A percentile compares a stretch with the other conserved stretches of the same genome.
These are phyloP conservation scores for Cephus sareptanus DNA, from an alignment of 2,888 invertebrate species.

Conservation along the genomic window DNA sequence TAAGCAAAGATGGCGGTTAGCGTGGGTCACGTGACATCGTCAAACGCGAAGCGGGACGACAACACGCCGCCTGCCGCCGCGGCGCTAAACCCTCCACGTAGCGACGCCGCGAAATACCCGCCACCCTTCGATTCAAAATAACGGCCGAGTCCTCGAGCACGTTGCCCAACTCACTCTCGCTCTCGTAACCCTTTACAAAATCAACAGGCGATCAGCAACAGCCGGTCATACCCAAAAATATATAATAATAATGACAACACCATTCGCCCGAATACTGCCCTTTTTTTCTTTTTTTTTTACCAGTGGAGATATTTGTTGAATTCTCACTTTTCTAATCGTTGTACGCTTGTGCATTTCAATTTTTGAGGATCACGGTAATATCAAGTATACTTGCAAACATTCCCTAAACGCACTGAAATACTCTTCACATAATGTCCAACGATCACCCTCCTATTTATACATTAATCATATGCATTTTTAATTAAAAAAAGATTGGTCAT, in stretches of 20 bases:
- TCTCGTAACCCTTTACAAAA: not conserved
- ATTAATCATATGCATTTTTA: not conserved
- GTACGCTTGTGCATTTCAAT: not conserved
- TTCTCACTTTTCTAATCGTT: not conserved
- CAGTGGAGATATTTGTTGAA: not conserved
- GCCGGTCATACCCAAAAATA: not conserved
- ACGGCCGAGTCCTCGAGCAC: not conserved
- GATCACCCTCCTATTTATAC: not conserved
- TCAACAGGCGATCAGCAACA: not conserved
- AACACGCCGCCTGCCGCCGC: slow-evolving; percentile 41
- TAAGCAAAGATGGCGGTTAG: slow-evolving; percentile 72
- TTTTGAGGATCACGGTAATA: not conserved
- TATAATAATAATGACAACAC: not conserved
- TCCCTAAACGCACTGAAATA: not conserved
- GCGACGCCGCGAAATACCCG: slow-evolving; percentile 31
- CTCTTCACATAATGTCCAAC: not conserved
- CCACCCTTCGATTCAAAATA: not conserved
- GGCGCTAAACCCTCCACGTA: slow-evolving; percentile 32
- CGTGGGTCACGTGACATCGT: slow-evolving; percentile 71
- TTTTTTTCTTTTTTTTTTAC: not conserved
- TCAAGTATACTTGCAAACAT: not conserved
- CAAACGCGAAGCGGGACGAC: slow-evolving; percentile 59
- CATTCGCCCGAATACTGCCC: not conserved
- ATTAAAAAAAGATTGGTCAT: not conserved
- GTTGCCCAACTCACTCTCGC: not conserved